Base-by-base conservation (phyloP, 2,113 vertebrate species). In the Cricetomys ansorgei region DNA sequence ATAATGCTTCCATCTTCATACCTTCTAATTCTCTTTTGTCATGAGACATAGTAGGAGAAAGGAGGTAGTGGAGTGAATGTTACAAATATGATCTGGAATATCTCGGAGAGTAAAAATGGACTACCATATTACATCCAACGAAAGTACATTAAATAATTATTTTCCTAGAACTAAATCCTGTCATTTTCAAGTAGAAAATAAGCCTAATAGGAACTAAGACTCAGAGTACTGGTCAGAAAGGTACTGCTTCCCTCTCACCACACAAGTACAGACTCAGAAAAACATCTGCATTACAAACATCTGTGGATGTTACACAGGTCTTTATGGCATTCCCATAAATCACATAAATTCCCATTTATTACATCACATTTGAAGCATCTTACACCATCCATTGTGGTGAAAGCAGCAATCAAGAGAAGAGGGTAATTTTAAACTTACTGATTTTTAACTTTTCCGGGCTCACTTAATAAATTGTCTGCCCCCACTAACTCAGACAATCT, bases 161-260 rank as follows among this genome's bases (percentile, higher is more conserved):
- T 77, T 3, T 43, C 25, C 31, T 55, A 0, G 11, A 94, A 88
- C 29, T 62, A 87, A 89, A 76, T n/a, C 34, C 15, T 73, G 0
- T 12, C 62, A 25, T 84, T 25, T 73, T 3, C 8, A 55, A 53
- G 9, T 7, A 16, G 37, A 7, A 89, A 89, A 25, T 31, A 91
- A 93, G 59, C 3, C 13, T 13, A 31, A 34, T 1, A 31, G 6
- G 16, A 67, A 76, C 55, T 5, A 59, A 77, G 37, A 40, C 17
- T 45, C 40, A 8, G 50, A 10, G 5, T 8, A 15, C 55, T 15
- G 16, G 43, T 84, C 3, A 62, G 4, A 89, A 75, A 34, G 12
- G 57, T 45, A 55, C 7, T 45, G 4, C 21, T 4, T 21, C 5
- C 9, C 19, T 19, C 5, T 76, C 10, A 25, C 0, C 11, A 4